A percentile compares a stretch with the other conserved stretches of the same genome.
These are phyloP conservation scores for Sebastes diploproa DNA, from an alignment of 2,797 vertebrate species.

Conservation along the genomic window DNA sequence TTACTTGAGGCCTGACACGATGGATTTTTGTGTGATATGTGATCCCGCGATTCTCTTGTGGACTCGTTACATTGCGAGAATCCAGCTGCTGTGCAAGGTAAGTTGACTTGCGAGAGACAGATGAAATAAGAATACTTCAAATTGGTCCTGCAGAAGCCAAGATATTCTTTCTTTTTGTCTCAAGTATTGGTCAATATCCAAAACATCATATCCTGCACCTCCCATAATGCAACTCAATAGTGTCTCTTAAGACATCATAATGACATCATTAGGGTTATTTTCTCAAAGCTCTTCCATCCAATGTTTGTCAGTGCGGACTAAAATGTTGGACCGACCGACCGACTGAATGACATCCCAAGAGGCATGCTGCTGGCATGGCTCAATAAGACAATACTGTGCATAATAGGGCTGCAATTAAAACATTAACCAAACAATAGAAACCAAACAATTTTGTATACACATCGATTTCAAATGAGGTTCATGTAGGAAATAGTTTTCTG, in stretches of 20 bases:
- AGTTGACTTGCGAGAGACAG: background rate
- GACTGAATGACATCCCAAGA: background rate
- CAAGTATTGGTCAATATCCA: too few relatives aligned
- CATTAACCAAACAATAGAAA: background rate
- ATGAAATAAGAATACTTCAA: background rate
- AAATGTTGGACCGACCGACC: background rate
- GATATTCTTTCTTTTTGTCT: background rate
- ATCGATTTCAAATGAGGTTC: background rate
- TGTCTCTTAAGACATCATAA: background rate
- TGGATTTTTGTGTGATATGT: too few relatives aligned
- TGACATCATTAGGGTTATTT: background rate
- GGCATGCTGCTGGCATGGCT: background rate
- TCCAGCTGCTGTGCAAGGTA: too few relatives aligned
- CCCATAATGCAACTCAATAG: background rate
- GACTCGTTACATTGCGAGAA: too few relatives aligned
- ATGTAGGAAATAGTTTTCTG: background rate
- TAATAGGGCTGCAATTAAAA: background rate
- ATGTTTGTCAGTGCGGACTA: background rate
- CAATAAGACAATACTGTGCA: background rate
- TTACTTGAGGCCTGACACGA: too few relatives aligned
- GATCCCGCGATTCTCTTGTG: too few relatives aligned
- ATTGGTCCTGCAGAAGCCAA: background rate
- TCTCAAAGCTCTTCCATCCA: too few relatives aligned
- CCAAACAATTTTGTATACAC: background rate
- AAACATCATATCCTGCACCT: background rate